phyloP scores from a whole-genome alignment of 2,888 invertebrate species.

The Digitonthophagus gazella region DNA sequence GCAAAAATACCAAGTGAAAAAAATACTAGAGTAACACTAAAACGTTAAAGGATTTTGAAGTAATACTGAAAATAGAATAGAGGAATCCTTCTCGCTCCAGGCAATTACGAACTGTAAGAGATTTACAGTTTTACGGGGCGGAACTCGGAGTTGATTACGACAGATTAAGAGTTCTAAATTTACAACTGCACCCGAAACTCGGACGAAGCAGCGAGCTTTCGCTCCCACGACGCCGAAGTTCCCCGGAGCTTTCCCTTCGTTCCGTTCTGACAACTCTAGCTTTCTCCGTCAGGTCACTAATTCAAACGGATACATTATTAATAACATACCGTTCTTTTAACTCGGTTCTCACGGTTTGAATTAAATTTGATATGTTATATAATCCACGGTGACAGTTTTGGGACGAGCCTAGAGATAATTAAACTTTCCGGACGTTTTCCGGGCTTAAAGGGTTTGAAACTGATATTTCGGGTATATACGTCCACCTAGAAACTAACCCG shows the following conservation, averaged over 20 bases:
- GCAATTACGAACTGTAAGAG: background rate
- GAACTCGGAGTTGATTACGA: constrained; percentile 9
- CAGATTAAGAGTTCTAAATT: constrained; percentile 14
- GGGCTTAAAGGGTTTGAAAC: no score
- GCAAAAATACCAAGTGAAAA: no score
- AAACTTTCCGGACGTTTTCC: background rate
- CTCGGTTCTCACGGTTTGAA: no score
- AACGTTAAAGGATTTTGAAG: background rate
- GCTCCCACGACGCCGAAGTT: background rate
- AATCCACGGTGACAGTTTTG: background rate
- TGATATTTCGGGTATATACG: background rate
- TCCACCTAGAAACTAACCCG: background rate
- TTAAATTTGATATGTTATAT: background rate
- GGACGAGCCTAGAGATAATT: background rate
- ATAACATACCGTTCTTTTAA: no score
- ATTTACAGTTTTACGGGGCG: constrained; percentile 5
- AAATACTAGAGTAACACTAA: background rate
- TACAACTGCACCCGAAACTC: constrained; percentile 5
- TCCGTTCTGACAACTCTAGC: no score
- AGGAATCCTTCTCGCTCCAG: background rate
- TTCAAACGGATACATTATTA: no score
- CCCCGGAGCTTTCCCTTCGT: background rate
- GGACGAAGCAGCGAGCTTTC: background rate
- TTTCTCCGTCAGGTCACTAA: no score
- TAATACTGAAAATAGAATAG: background rate